phyloP scores from a whole-genome alignment of 92 coral and sea anemone genomes.

The Zoanthus sansibaricus region DNA sequence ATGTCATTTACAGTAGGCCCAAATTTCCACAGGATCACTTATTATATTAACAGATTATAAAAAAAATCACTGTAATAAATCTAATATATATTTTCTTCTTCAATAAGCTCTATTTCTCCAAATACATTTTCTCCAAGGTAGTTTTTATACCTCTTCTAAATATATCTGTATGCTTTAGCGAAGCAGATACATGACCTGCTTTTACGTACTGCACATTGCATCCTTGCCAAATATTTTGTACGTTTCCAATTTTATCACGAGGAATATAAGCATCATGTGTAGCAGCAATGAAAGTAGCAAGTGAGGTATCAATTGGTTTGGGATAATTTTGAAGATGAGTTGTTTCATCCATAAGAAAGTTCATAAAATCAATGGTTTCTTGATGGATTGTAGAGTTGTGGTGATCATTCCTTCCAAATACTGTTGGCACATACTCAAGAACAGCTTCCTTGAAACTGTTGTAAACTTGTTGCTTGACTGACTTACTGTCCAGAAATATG shows the following conservation, averaged over 20 bases:
- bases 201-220: slow-evolving; percentile 78
- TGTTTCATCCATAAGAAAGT: slow-evolving; percentile 85
- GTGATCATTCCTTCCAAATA: slow-evolving; percentile 49
- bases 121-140: slow-evolving; percentile 56
- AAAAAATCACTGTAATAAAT: too few species aligned
- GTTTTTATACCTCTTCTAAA: slow-evolving; percentile 82
- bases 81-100: too few species aligned
- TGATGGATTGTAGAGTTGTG: slow-evolving; percentile 26
- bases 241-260: slow-evolving; percentile 70
- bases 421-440: slow-evolving; percentile 67
- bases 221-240: slow-evolving; percentile 84
- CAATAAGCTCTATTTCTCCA: background rate
- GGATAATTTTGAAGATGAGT: slow-evolving; percentile 90
- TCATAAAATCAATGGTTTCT: slow-evolving; percentile 81
- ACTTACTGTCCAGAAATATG: slow-evolving; percentile 66
- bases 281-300: slow-evolving; percentile 89
- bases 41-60: too few species aligned
- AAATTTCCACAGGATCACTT: too few species aligned
- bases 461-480: slow-evolving; percentile 66
- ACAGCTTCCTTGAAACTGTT: slow-evolving; percentile 63
- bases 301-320: slow-evolving; percentile 77
- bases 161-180: slow-evolving; percentile 70
- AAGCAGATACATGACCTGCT: slow-evolving; percentile 84
- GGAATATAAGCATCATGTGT: slow-evolving; percentile 94
- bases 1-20: too few species aligned